Conservation (phyloP, 2,113 vertebrate species). For the Indicator indicator region DNA sequence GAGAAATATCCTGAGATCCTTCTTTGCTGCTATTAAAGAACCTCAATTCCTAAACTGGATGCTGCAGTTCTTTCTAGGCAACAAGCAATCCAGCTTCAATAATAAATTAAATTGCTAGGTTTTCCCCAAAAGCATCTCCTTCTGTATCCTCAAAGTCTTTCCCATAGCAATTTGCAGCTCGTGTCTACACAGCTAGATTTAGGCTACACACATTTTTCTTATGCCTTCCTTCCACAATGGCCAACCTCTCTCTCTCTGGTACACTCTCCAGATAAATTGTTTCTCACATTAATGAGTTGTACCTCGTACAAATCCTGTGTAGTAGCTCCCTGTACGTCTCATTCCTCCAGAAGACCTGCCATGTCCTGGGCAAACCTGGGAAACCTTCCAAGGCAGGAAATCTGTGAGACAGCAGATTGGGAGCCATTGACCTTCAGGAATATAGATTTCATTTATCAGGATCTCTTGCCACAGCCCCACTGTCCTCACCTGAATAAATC, state of each 20-base stretch:
- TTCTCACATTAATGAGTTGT: conserved; percentile 49
- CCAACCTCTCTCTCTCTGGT: not conserved
- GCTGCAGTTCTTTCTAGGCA: not conserved
- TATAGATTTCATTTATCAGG: conserved; percentile 55
- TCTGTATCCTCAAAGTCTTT: not conserved
- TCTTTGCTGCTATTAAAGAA: not conserved
- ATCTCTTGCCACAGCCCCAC: not conserved
- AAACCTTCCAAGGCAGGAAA: conserved; percentile 57
- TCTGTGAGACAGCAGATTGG: conserved; percentile 53
- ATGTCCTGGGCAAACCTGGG: conserved; percentile 54
- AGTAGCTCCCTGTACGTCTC: conserved; percentile 8
- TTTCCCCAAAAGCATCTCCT: not conserved
- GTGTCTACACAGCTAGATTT: not conserved
- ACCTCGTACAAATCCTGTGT: not conserved
- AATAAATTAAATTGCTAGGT: not conserved
- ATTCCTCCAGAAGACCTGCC: conserved; percentile 56
- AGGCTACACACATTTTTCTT: not conserved
- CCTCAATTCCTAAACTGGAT: not conserved
- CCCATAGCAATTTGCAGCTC: not conserved
- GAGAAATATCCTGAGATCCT: not conserved
- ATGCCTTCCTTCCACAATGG: not conserved
- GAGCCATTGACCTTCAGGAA: conserved; percentile 63
- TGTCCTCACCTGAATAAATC: conserved; percentile 41
- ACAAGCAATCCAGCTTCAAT: not conserved
- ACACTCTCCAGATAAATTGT: conserved; percentile 21